phyloP scores from a whole-genome alignment of 2,797 vertebrate species.

The Cossypha polioptera region DNA sequence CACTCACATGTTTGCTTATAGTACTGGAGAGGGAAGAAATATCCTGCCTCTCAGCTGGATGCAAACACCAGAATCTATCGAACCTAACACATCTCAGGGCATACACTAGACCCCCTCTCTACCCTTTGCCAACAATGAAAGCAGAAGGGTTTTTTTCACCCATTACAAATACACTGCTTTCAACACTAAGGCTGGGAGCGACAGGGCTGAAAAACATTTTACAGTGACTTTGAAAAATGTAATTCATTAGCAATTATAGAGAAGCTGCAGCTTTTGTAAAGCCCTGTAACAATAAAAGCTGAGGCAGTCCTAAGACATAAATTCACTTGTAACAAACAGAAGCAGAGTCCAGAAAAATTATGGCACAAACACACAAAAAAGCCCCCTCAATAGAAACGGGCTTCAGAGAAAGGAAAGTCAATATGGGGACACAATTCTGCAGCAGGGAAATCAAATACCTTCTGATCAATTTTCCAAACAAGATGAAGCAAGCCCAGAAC shows the following conservation, averaged over 20 bases:
- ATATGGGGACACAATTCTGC: background rate
- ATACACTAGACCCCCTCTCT: background rate
- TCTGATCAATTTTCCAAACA: slow-evolving; percentile 13
- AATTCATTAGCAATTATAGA: slow-evolving; percentile 33
- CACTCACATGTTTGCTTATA: background rate
- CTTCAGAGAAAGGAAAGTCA: background rate
- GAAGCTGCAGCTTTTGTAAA: slow-evolving; percentile 8
- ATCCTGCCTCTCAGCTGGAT: background rate
- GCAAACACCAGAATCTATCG: background rate
- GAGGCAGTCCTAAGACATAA: background rate
- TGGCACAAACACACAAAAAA: background rate
- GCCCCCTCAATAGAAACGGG: background rate
- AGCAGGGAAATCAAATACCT: background rate
- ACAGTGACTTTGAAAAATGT: background rate
- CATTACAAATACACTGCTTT: background rate
- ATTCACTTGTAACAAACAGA: background rate
- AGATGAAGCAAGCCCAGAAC: background rate
- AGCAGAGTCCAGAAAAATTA: background rate
- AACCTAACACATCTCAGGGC: background rate
- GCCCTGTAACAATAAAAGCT: background rate
- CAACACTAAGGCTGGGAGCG: background rate
- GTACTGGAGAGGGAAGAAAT: background rate
- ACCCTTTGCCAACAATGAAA: background rate
- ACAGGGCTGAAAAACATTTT: background rate
- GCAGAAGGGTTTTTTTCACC: background rate